phyloP scores from a whole-genome alignment of 1,140 invertebrate species.

The Paracyclopina nana region DNA sequence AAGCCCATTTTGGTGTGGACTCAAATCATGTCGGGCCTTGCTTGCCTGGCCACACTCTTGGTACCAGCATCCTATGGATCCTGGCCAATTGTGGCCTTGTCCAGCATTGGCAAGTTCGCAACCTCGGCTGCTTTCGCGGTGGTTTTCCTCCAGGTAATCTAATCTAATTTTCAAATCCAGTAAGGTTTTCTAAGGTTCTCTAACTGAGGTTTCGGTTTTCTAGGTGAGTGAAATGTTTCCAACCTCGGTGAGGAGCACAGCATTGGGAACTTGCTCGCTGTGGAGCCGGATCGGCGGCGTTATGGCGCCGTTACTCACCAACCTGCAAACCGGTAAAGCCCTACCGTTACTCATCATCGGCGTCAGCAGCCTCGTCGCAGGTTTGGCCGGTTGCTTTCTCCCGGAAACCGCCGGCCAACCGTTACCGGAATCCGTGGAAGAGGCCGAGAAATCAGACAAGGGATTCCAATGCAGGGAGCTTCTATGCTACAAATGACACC shows the following conservation, averaged over 20 bases:
- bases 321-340: slow-evolving; percentile 5
- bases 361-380: slow-evolving; percentile 15
- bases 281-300: background rate
- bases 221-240: background rate
- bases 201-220: background rate
- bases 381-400: slow-evolving; percentile 16
- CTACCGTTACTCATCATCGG: slow-evolving; percentile 17
- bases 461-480: too few species aligned
- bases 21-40: background rate
- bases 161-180: background rate
- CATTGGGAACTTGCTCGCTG: background rate
- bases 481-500: too few species aligned
- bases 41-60: background rate
- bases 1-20: background rate
- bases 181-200: background rate
- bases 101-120: background rate
- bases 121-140: background rate
- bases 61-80: background rate
- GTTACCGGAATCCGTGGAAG: slow-evolving; percentile 19
- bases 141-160: background rate
- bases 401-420: slow-evolving; percentile 17
- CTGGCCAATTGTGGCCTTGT: background rate
- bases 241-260: background rate
- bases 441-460: slow-evolving; percentile 18
- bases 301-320: background rate